These are phyloP conservation scores for Glareola pratincola DNA, from an alignment of 2,113 vertebrate species.

Conservation along the genomic window DNA sequence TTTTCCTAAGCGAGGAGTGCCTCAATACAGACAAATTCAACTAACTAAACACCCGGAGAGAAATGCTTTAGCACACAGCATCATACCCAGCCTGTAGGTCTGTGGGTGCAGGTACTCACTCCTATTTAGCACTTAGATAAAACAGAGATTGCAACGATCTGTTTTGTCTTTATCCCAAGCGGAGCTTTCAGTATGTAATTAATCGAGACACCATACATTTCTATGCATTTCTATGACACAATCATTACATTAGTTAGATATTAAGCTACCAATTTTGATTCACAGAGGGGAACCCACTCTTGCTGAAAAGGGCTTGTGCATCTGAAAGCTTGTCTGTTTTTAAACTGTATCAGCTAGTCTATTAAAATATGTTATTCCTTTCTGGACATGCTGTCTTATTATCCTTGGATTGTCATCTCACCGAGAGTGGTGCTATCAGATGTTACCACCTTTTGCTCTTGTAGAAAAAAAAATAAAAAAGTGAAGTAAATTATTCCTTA, in stretches of 20 bases:
- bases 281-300: neutral
- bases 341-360: neutral
- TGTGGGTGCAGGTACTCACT: neutral
- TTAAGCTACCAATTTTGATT: neutral
- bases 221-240: neutral
- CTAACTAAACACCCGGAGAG: neutral
- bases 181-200: neutral
- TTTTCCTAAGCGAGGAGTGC: neutral
- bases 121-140: neutral
- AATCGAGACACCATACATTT: neutral
- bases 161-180: neutral
- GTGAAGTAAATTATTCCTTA: slow-evolving; percentile 1
- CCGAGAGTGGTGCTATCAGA: neutral
- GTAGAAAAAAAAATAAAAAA: neutral
- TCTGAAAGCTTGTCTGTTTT: slow-evolving; percentile 15
- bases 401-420: neutral
- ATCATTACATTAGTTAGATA: neutral
- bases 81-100: neutral
- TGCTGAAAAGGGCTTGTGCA: neutral
- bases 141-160: neutral
- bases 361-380: slow-evolving; percentile 30
- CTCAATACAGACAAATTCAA: neutral
- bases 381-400: neutral
- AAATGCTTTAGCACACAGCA: neutral
- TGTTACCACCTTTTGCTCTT: slow-evolving; percentile 10